Base-by-base conservation (phyloP, 2,888 invertebrate genomes). In the Nezara viridula region DNA sequence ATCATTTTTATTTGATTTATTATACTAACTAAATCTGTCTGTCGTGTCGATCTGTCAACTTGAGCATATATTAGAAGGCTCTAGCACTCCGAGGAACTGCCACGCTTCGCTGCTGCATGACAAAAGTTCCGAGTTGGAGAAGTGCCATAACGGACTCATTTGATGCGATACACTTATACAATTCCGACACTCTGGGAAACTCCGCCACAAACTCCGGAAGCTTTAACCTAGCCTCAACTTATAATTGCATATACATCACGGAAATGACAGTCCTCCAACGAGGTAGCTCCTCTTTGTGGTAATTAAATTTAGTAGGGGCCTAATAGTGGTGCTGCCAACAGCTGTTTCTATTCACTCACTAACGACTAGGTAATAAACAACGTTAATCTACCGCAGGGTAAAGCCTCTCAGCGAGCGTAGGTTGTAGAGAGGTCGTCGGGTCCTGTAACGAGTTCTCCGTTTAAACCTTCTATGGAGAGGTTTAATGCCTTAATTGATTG, bases 161-260 rank as follows among this genome's bases (percentile, higher is more conserved):
- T n/a, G 81, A 44, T 14, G 81, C 81, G 81, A 81, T 47, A 81
- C 81, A 81, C 81, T 81, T 81, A 81, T n/a, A 81, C 44, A 81
- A 81, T 81, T 47, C 24, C 81, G n/a, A 81, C 81, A 47, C 81
- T 81, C n/a, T 1, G 10, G 32, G n/a, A 14, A 81, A 81, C 44
- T 47, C n/a, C 81, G 0, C 21, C 81, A 40, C 24, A n/a, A 47
- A 47, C 66, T 73, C 81, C 44, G 44, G 44, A 40, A 81, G 81
- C 81, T 81, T 81, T 81, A 81, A 37, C 50, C 86, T 50, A 50
- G 19, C 27, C 47, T 21, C 49, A 86, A 86, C 32, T 86, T 86
- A 86, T 86, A 86, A 86, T 86, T 86, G 86, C 86, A 19, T 86
- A 52, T 86, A 86, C 86, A 86, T 86, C 86, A 86, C 50, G 86